phyloP scores from a whole-genome alignment of 2,888 invertebrate species.

The Gnatocerus cornutus region DNA sequence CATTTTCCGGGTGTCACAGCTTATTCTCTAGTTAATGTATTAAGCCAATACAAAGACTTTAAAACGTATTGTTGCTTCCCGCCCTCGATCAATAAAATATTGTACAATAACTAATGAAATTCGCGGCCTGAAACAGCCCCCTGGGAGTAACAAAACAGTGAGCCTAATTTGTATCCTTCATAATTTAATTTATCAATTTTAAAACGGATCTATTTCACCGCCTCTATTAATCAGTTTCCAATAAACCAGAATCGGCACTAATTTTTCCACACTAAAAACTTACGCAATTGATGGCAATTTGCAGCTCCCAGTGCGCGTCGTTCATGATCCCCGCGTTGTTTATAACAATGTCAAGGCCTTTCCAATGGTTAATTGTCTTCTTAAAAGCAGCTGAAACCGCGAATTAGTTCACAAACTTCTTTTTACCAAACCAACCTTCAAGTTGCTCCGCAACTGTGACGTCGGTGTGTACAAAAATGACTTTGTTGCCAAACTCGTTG shows the following conservation, averaged over 20 bases:
- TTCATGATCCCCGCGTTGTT: slow-evolving; percentile 89
- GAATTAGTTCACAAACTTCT: neutral
- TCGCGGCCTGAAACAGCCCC: no score
- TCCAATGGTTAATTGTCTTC: slow-evolving; percentile 64
- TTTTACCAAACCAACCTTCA: slow-evolving; percentile 71
- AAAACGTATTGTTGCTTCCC: no score
- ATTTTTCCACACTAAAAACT: slow-evolving; percentile 48
- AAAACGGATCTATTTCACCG: no score
- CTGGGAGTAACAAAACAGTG: no score
- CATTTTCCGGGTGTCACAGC: no score
- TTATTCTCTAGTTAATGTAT: no score
- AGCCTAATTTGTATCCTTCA: no score
- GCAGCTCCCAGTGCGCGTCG: slow-evolving; percentile 83
- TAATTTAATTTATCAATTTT: no score
- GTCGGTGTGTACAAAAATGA: slow-evolving; percentile 81
- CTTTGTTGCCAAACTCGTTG: slow-evolving; percentile 79
- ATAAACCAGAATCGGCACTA: neutral
- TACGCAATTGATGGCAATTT: slow-evolving; percentile 74
- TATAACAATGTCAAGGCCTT: slow-evolving; percentile 73
- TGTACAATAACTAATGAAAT: no score
- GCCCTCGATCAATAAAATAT: no score
- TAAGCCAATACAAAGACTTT: no score
- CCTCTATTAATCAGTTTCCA: neutral
- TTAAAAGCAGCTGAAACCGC: slow-evolving; percentile 69
- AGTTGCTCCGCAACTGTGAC: slow-evolving; percentile 83